Conservation (phyloP, 2,888 invertebrate genomes). For the Xestia sexstrigata region DNA sequence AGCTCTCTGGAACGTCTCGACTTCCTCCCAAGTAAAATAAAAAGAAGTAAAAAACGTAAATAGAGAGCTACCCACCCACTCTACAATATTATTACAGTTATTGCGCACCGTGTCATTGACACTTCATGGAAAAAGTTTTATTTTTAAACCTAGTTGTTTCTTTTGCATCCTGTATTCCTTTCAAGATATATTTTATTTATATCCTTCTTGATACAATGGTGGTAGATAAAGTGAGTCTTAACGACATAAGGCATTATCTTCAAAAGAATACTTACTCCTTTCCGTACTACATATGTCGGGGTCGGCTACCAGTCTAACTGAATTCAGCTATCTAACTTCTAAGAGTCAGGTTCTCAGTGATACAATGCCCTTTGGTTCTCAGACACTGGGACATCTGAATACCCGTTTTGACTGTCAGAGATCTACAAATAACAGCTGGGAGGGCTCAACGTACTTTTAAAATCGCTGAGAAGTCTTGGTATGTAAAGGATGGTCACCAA, state of each 20-base stretch:
- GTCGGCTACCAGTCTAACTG: background rate
- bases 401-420: background rate
- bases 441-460: background rate
- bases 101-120: constrained; percentile 18
- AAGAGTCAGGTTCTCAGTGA: no score
- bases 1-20: constrained; percentile 8
- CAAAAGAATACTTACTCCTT: background rate
- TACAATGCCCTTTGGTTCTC: no score
- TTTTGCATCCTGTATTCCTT: background rate
- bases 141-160: constrained; percentile 23
- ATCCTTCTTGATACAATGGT: background rate
- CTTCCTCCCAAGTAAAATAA: constrained; percentile 16
- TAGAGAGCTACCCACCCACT: background rate
- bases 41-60: constrained; percentile 2
- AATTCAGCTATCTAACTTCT: background rate
- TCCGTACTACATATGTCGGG: background rate
- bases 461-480: background rate
- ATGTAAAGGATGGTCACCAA: background rate
- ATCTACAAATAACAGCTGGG: background rate
- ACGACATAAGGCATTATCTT: constrained; percentile 2
- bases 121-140: constrained; percentile 6
- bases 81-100: constrained; percentile 22
- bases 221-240: constrained; percentile 8
- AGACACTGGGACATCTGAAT: no score
- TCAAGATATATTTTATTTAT: background rate